A percentile compares a stretch with the other conserved stretches of the same genome.
phyloP scores from a whole-genome alignment of 1,140 invertebrate genomes.

The Episyrphus balteatus region DNA sequence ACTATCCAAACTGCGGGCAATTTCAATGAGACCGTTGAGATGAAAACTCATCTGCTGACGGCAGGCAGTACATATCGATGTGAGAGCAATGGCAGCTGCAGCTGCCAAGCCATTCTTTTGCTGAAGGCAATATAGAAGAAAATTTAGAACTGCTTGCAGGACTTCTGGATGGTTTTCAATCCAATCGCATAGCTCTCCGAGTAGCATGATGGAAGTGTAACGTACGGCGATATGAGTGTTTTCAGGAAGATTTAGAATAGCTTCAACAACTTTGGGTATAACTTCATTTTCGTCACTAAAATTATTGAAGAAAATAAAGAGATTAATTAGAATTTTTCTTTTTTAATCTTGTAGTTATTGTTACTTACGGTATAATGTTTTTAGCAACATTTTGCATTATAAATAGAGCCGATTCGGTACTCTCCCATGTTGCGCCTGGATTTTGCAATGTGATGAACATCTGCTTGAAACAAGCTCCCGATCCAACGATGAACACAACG shows the following conservation, averaged over 20 bases:
- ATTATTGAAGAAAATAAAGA: slow-evolving; percentile 11
- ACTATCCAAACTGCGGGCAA: slow-evolving; percentile 65
- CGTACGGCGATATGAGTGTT: slow-evolving; percentile 78
- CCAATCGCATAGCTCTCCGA: slow-evolving; percentile 94
- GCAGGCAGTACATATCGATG: slow-evolving; percentile 63
- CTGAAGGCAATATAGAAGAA: slow-evolving; percentile 61
- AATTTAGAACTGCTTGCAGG: slow-evolving; percentile 70
- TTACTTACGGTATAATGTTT: slow-evolving; percentile 87
- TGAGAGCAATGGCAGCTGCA: slow-evolving; percentile 59
- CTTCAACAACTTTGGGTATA: slow-evolving; percentile 85
- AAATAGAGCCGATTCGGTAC: slow-evolving; percentile 88
- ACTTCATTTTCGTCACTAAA: slow-evolving; percentile 81
- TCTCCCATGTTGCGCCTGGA: slow-evolving; percentile 72
- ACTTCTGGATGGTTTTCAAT: slow-evolving; percentile 76
- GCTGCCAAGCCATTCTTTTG: slow-evolving; percentile 58
- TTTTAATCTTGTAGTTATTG: background rate
- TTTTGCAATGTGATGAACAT: slow-evolving; percentile 67
- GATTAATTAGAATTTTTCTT: background rate
- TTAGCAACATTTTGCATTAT: slow-evolving; percentile 93
- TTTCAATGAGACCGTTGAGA: slow-evolving; percentile 68
- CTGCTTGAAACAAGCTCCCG: slow-evolving; percentile 81
- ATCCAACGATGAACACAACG: slow-evolving; percentile 94
- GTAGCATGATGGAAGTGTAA: slow-evolving; percentile 75
- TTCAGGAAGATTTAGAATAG: slow-evolving; percentile 73
- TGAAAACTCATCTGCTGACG: slow-evolving; percentile 68